A percentile compares a stretch with the other conserved stretches of the same genome.
Conservation (phyloP, 2,888 invertebrate genomes). For the Limulus polyphemus region DNA sequence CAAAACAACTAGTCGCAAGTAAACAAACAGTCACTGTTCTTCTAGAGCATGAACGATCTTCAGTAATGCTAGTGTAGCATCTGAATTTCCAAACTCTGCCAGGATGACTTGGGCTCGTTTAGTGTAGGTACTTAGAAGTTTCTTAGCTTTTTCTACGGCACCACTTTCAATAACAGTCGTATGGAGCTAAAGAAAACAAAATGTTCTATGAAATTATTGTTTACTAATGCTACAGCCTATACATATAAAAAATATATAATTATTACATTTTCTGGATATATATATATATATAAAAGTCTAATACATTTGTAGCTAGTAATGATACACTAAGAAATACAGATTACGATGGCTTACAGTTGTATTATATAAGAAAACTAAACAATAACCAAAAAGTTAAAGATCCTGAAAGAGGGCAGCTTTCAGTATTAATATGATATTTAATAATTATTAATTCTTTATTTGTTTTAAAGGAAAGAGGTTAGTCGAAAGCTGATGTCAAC, state of each 20-base stretch:
- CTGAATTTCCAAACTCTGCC: constrained; percentile 60
- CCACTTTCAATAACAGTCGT: constrained; percentile 19
- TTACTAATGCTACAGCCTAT: neutral
- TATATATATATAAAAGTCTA: neutral
- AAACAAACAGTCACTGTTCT: constrained; percentile 5
- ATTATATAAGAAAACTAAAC: too few species aligned
- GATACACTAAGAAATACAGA: too few species aligned
- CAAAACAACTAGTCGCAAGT: too few species aligned
- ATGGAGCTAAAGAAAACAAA: constrained; percentile 18
- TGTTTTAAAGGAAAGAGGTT: too few species aligned
- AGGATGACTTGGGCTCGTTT: constrained; percentile 54
- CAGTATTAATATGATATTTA: too few species aligned
- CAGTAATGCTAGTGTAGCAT: constrained; percentile 67
- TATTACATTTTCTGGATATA: constrained; percentile 1
- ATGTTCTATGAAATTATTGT: neutral
- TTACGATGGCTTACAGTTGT: too few species aligned
- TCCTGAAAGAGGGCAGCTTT: too few species aligned
- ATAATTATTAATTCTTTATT: too few species aligned
- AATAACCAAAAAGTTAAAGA: too few species aligned
- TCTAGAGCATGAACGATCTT: constrained; percentile 48
- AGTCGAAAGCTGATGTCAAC: too few species aligned
- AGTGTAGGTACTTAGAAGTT: constrained; percentile 32
- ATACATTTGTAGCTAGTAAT: too few species aligned
- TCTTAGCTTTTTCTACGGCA: constrained; percentile 30
- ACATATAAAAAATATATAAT: neutral